phyloP scores from a whole-genome alignment of 2,113 vertebrate genomes.

The Ornithorhynchus anatinus region DNA sequence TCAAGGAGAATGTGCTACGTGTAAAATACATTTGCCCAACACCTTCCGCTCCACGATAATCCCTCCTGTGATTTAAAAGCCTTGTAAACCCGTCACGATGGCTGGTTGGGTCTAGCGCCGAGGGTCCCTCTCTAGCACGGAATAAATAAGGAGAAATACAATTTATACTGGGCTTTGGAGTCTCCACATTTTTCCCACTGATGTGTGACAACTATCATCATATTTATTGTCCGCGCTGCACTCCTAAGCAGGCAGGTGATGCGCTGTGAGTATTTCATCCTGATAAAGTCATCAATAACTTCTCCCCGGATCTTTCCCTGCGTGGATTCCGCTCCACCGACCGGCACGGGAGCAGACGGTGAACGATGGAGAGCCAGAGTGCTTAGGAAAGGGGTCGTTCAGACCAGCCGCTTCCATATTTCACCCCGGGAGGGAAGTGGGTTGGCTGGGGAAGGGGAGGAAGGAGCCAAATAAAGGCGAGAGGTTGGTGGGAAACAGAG shows the following conservation, averaged over 20 bases:
- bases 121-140: constrained; percentile 68
- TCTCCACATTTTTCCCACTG: constrained; percentile 76
- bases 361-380: no score
- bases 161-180: constrained; percentile 77
- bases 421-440: no score
- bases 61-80: constrained; percentile 63
- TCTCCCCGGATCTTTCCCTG: constrained; percentile 66
- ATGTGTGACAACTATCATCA: constrained; percentile 86
- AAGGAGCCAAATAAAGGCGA: no score
- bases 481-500: no score
- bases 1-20: constrained; percentile 51
- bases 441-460: no score
- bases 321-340: constrained; percentile 27
- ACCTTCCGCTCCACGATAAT: constrained; percentile 49
- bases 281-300: constrained; percentile 87
- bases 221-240: constrained; percentile 84
- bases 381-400: no score
- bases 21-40: constrained; percentile 58
- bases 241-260: constrained; percentile 79
- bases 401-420: no score
- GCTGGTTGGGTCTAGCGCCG: constrained; percentile 65
- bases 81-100: constrained; percentile 62
- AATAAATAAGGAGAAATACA: constrained; percentile 78
- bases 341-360: no score
- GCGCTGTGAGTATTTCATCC: constrained; percentile 69